These are phyloP conservation scores for Danio rerio DNA, from an alignment of 2,113 vertebrate genomes.

Conservation along the genomic window DNA sequence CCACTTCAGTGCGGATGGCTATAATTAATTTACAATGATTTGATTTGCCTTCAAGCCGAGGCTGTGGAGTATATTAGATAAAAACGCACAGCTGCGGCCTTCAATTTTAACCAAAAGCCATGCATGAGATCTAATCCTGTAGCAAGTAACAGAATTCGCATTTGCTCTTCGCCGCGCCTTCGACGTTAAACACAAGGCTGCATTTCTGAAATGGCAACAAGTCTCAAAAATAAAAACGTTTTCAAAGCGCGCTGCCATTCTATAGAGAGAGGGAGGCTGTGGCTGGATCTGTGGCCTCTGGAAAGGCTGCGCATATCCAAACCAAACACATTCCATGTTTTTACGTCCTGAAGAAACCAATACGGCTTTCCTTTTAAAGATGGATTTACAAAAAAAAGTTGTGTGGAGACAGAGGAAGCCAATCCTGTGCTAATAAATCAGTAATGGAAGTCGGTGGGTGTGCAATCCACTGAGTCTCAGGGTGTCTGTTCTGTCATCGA, in stretches of 20 bases:
- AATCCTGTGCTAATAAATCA: conserved; percentile 41
- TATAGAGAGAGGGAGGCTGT: background rate
- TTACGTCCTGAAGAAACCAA: conserved; percentile 39
- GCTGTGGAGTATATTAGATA: background rate
- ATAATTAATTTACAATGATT: conserved; percentile 1
- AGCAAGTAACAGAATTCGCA: background rate
- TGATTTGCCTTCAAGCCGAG: conserved; percentile 2
- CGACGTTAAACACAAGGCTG: conserved; percentile 14
- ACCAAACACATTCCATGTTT: conserved; percentile 50
- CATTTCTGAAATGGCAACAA: conserved; percentile 15
- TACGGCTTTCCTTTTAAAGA: conserved; percentile 37
- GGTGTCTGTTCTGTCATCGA: conserved; percentile 35
- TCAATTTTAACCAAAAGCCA: conserved; percentile 7
- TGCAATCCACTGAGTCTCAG: background rate
- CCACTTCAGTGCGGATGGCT: background rate
- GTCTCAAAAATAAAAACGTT: background rate
- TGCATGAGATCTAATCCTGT: background rate
- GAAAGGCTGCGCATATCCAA: conserved; percentile 41
- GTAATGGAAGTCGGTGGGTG: conserved; percentile 27
- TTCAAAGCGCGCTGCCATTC: background rate
- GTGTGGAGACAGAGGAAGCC: background rate
- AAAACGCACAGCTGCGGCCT: conserved; percentile 19
- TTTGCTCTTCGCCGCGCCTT: background rate
- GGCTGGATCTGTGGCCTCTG: conserved; percentile 46
- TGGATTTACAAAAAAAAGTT: conserved; percentile 9